phyloP scores from a whole-genome alignment of 2,113 vertebrate species.

The Brachionichthys hirsutus region DNA sequence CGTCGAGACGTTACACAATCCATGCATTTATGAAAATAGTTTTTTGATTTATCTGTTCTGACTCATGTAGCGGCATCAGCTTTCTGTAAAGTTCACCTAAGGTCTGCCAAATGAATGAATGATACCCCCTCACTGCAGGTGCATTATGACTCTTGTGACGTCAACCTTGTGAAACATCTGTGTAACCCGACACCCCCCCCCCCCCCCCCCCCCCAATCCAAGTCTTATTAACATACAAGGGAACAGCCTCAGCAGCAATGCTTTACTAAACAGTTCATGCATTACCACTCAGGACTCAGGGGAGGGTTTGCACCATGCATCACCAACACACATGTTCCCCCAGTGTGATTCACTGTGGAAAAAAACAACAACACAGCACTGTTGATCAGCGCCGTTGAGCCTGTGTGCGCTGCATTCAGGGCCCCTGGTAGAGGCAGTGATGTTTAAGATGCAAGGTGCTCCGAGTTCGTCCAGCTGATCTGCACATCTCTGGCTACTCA shows the following conservation, averaged over 20 bases:
- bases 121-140: constrained; percentile 33
- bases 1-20: constrained; percentile 27
- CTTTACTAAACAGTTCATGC: constrained; percentile 80
- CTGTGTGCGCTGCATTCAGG: constrained; percentile 57
- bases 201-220: constrained; percentile 33
- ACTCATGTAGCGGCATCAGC: constrained; percentile 21
- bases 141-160: constrained; percentile 64
- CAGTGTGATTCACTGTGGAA: constrained; percentile 60
- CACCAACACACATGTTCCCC: constrained; percentile 71
- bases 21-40: constrained; percentile 18
- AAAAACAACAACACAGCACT: constrained; percentile 57
- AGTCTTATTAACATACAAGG: constrained; percentile 74
- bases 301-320: constrained; percentile 73
- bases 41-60: neutral
- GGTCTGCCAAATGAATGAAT: constrained; percentile 42
- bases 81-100: constrained; percentile 27
- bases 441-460: constrained; percentile 61
- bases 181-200: constrained; percentile 29
- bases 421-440: constrained; percentile 64
- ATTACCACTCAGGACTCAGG: constrained; percentile 78
- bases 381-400: constrained; percentile 72
- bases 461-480: constrained; percentile 66
- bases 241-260: constrained; percentile 71
- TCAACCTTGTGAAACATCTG: constrained; percentile 69
- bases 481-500: constrained; percentile 49